Evolutionary conservation across 2,797 vertebrate genomes (phyloP).

Genomic region (Eremophila alpestris): DNA sequence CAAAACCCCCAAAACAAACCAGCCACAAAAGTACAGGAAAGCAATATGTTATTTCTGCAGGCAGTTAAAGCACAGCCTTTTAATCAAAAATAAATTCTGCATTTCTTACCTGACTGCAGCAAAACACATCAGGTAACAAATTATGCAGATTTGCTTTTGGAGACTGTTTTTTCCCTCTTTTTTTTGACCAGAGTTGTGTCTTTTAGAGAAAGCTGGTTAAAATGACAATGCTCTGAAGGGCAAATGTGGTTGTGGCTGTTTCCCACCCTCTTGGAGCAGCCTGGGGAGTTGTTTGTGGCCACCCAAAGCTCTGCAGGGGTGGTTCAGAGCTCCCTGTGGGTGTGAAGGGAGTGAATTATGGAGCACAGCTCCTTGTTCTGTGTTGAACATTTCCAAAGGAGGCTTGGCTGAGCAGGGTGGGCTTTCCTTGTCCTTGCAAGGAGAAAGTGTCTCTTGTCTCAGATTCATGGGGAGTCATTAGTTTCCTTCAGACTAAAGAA

Average conservation of each 20-base stretch:
- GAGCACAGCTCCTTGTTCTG: not conserved
- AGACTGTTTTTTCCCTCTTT: fast-evolving
- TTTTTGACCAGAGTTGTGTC: not conserved
- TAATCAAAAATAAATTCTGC: not conserved
- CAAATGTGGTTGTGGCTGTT: not conserved
- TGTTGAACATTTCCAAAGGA: not conserved
- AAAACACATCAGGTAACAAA: not conserved
- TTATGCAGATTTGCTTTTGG: not conserved
- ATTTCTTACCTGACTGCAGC: not conserved
- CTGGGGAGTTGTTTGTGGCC: not conserved
- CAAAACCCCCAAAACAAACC: not conserved
- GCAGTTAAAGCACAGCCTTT: not conserved
- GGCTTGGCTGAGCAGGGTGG: not conserved
- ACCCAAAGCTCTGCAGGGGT: not conserved
- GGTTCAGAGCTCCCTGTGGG: not conserved
- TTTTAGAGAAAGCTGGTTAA: not conserved
- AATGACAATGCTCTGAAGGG: not conserved
- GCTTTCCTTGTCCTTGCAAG: not conserved
- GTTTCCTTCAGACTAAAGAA: not conserved
- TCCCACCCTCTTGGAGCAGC: not conserved
- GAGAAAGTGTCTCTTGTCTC: not conserved
- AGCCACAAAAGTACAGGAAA: not conserved
- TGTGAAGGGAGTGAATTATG: not conserved
- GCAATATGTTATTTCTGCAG: not conserved
- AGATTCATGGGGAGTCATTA: not conserved